A percentile compares a stretch with the other conserved stretches of the same genome.
Evolutionary conservation across 2,888 invertebrate genomes (phyloP).

Genomic region (Drosophila testacea): DNA sequence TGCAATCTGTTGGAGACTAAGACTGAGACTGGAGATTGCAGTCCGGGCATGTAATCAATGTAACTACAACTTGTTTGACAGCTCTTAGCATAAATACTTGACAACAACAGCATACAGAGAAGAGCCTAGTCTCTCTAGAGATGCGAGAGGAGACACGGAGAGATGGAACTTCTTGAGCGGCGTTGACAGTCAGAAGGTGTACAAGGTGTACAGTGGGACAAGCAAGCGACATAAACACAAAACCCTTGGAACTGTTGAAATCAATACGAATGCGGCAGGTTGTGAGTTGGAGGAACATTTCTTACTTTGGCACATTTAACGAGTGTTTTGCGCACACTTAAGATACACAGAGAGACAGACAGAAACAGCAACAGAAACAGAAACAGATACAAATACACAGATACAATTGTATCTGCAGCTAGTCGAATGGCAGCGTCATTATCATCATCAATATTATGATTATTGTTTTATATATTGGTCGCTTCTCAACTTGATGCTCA

Average conservation of each 20-base stretch:
- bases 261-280: slow-evolving; percentile 45
- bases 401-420: slow-evolving; percentile 61
- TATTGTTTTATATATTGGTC: slow-evolving; percentile 58
- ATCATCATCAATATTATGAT: slow-evolving; percentile 66
- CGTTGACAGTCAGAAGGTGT: slow-evolving; percentile 63
- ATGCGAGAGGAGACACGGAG: not conserved
- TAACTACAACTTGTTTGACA: slow-evolving; percentile 80
- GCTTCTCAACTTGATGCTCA: slow-evolving; percentile 60
- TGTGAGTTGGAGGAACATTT: slow-evolving; percentile 50
- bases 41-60: slow-evolving; percentile 71
- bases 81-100: slow-evolving; percentile 81
- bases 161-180: slow-evolving; percentile 1
- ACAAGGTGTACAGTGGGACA: slow-evolving; percentile 47
- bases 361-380: slow-evolving; percentile 15
- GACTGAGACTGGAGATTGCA: slow-evolving; percentile 25
- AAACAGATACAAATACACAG: slow-evolving; percentile 33
- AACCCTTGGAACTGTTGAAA: slow-evolving; percentile 43
- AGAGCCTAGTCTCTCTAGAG: not conserved
- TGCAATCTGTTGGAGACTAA: slow-evolving; percentile 22
- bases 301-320: slow-evolving; percentile 79
- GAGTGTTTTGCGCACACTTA: slow-evolving; percentile 78
- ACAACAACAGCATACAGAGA: slow-evolving; percentile 40
- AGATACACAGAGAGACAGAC: slow-evolving; percentile 22
- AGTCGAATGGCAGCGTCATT: slow-evolving; percentile 56
- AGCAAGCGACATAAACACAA: slow-evolving; percentile 64